Conservation (phyloP, 2,797 vertebrate genomes). For the Poecilia picta region DNA sequence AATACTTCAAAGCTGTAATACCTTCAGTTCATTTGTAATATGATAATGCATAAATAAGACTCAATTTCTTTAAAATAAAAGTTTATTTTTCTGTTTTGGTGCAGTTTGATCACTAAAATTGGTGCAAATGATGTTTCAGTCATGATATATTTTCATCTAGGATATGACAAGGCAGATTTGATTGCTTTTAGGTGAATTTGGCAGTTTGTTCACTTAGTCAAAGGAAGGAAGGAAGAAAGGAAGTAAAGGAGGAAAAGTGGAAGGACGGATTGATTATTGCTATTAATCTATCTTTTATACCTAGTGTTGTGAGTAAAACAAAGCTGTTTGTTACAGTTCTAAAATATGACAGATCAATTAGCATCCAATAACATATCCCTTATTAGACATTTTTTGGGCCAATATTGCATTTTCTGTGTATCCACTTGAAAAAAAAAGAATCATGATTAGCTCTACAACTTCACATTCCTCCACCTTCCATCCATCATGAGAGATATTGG, state of each 20-base stretch:
- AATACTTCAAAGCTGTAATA: neutral
- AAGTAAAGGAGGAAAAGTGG: neutral
- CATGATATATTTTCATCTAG: neutral
- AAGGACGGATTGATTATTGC: neutral
- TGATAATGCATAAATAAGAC: neutral
- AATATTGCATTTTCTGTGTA: neutral
- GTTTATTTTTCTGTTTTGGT: neutral
- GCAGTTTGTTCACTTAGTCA: neutral
- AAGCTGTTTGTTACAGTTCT: neutral
- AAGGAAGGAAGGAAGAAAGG: neutral
- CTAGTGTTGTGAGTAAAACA: neutral
- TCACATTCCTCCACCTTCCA: constrained; percentile 9
- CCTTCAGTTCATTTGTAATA: too few relatives aligned
- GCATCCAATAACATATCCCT: neutral
- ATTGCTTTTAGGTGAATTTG: neutral
- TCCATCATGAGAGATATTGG: neutral
- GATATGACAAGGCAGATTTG: neutral
- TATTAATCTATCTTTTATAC: neutral
- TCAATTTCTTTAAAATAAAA: neutral
- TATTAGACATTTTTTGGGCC: neutral
- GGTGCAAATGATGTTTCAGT: neutral
- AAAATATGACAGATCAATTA: neutral
- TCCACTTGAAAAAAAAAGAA: neutral
- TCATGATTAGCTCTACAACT: neutral
- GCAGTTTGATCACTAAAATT: neutral